phyloP scores from a whole-genome alignment of 1,140 invertebrate species.

The Proctacanthus coquilletti region DNA sequence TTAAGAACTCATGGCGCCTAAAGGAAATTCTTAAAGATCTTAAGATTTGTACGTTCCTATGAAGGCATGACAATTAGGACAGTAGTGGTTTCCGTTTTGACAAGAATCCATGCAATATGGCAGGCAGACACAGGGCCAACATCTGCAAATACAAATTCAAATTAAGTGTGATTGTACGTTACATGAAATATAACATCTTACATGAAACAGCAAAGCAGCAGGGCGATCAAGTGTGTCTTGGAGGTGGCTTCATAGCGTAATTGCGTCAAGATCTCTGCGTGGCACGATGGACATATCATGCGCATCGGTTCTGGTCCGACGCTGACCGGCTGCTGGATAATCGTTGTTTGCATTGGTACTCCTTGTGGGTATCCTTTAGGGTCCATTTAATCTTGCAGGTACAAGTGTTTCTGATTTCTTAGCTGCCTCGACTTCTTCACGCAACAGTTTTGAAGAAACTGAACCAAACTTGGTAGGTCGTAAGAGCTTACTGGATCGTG shows the following conservation, averaged over 20 bases:
- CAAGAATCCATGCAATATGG: constrained; percentile 52
- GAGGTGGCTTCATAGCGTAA: constrained; percentile 35
- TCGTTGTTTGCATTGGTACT: too few species aligned
- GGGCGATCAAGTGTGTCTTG: constrained; percentile 43
- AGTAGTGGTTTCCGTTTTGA: constrained; percentile 45
- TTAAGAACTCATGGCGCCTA: too few species aligned
- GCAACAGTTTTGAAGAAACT: too few species aligned
- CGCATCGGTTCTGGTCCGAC: constrained; percentile 32
- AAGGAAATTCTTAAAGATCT: too few species aligned
- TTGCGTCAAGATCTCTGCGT: constrained; percentile 33
- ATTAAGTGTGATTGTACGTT: too few species aligned
- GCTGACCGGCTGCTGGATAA: too few species aligned
- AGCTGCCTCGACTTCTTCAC: too few species aligned
- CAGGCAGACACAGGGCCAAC: constrained; percentile 42
- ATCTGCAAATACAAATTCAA: constrained; percentile 33
- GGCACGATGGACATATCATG: constrained; percentile 39
- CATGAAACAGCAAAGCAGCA: constrained; percentile 39
- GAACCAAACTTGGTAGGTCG: too few species aligned
- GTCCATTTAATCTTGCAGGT: too few species aligned
- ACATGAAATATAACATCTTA: constrained; percentile 21
- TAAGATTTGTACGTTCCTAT: constrained; percentile 36
- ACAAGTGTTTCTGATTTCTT: too few species aligned
- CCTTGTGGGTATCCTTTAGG: too few species aligned
- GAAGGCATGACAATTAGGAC: constrained; percentile 44
- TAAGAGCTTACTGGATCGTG: too few species aligned